These are phyloP conservation scores for Pedicia rivosa DNA, from an alignment of 2,888 invertebrate species.

Conservation along the genomic window DNA sequence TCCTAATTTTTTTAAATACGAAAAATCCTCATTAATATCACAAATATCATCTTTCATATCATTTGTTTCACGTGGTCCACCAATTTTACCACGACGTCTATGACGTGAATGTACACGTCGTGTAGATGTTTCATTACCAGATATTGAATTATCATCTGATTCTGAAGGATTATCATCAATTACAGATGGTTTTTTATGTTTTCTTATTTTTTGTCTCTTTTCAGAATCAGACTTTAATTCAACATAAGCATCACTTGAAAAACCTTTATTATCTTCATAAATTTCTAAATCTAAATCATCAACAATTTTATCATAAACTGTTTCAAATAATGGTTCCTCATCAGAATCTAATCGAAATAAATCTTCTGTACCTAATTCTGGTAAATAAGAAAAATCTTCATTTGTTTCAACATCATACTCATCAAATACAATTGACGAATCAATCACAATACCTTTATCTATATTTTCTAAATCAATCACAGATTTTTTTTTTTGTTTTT, in stretches of 20 bases:
- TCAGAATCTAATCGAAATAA: neutral
- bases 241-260: too few species aligned
- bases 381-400: conserved; percentile 2
- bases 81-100: neutral
- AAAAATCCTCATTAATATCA: neutral
- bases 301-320: neutral
- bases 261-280: neutral
- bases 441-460: neutral
- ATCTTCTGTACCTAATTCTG: neutral
- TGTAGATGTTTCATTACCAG: neutral
- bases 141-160: neutral
- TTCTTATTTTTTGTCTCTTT: neutral
- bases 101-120: too few species aligned
- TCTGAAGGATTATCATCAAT: too few species aligned
- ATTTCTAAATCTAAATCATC: neutral
- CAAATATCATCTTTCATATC: neutral
- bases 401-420: conserved; percentile 1
- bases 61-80: neutral
- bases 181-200: conserved; percentile 2
- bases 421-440: neutral
- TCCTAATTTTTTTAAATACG: neutral
- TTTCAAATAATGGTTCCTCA: neutral
- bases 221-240: neutral
- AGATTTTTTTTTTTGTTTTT: neutral
- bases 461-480: too few species aligned